phyloP scores from a whole-genome alignment of 2,113 vertebrate species.

The Orycteropus afer region DNA sequence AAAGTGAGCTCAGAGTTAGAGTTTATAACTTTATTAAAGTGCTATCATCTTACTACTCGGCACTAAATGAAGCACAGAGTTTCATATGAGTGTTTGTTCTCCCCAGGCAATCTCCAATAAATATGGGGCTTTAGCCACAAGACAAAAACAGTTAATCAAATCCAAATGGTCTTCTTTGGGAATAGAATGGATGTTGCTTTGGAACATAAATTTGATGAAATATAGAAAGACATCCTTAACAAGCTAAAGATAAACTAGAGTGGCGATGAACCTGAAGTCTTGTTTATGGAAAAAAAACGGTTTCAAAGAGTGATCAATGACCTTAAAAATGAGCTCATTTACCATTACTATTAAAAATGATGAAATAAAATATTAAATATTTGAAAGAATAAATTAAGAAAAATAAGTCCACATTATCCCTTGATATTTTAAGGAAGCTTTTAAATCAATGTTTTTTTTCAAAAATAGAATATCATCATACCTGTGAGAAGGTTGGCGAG shows the following conservation, averaged over 20 bases:
- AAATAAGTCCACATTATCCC: not conserved
- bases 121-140: not conserved
- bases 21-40: not conserved
- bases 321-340: not conserved
- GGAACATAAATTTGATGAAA: slow-evolving; percentile 31
- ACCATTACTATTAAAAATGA: not conserved
- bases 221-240: not conserved
- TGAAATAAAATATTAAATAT: not conserved
- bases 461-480: slow-evolving; percentile 37
- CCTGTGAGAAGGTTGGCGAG: slow-evolving; percentile 88
- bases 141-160: not conserved
- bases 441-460: not conserved
- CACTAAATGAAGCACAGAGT: not conserved
- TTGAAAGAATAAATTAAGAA: not conserved
- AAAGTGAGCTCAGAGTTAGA: not conserved
- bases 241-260: not conserved
- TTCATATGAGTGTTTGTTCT: not conserved
- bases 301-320: not conserved
- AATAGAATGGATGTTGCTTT: not conserved
- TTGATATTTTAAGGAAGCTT: not conserved
- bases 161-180: not conserved
- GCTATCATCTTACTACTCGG: not conserved
- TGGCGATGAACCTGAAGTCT: not conserved
- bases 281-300: not conserved
- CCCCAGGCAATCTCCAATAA: not conserved